Evolutionary conservation across 2,888 invertebrate species (phyloP).

Genomic region (Ochropleura leucogaster): DNA sequence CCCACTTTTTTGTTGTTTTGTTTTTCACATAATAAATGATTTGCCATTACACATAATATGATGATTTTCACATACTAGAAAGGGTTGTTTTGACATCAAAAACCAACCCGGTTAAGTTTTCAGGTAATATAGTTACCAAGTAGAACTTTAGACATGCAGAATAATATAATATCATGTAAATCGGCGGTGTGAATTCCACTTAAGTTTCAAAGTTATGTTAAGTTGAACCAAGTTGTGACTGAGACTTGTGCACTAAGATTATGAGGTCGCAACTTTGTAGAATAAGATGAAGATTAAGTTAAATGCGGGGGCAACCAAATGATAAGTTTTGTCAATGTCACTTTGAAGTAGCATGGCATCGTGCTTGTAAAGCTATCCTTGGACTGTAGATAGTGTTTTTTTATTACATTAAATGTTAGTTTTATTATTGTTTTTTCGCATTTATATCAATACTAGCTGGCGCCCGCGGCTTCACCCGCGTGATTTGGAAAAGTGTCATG

Average conservation of each 20-base stretch:
- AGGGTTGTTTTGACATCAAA: too few relatives aligned
- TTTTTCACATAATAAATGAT: too few relatives aligned
- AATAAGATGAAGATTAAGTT: conserved; percentile 15
- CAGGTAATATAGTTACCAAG: neutral
- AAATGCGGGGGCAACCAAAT: neutral
- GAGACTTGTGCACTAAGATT: conserved; percentile 34
- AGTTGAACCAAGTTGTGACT: conserved; percentile 41
- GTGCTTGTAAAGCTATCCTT: neutral
- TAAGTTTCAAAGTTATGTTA: conserved; percentile 44
- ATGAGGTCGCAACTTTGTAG: conserved; percentile 16
- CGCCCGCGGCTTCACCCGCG: too few relatives aligned
- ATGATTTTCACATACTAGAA: too few relatives aligned
- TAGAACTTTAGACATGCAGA: neutral
- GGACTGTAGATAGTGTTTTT: neutral
- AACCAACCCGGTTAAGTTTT: neutral
- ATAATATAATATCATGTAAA: conserved; percentile 29
- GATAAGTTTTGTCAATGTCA: neutral
- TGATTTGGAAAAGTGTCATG: too few relatives aligned
- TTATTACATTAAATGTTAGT: neutral
- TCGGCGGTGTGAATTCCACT: conserved; percentile 1
- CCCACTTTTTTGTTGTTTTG: too few relatives aligned
- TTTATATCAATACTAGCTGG: too few relatives aligned
- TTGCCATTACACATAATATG: too few relatives aligned
- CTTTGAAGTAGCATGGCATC: neutral
- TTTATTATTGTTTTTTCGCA: too few relatives aligned